These are phyloP conservation scores for Syngnathus rostellatus DNA, from an alignment of 2,797 vertebrate species.

Conservation along the genomic window DNA sequence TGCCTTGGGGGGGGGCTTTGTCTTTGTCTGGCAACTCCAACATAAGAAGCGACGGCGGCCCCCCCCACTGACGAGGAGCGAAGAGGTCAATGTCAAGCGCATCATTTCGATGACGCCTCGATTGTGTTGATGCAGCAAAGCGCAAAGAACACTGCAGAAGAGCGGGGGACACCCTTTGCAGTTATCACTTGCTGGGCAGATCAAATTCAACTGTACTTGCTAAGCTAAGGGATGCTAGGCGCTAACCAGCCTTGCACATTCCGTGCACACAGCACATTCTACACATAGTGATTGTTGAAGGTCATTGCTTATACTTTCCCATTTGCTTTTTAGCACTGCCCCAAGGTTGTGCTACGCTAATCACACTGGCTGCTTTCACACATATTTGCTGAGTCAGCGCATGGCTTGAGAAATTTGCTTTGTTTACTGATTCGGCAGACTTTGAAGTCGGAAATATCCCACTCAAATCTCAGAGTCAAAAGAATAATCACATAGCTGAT, in stretches of 20 bases:
- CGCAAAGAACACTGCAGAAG: slow-evolving; percentile 4
- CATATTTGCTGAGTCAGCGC: not conserved
- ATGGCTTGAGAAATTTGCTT: not conserved
- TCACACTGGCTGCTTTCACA: not conserved
- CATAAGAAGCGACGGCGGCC: not conserved
- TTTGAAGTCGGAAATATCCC: not conserved
- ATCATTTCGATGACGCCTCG: not conserved
- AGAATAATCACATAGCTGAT: too few species aligned
- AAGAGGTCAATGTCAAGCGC: slow-evolving; percentile 7
- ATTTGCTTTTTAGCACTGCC: too few species aligned
- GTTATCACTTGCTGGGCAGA: slow-evolving; percentile 1
- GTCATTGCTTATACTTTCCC: not conserved
- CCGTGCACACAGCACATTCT: not conserved
- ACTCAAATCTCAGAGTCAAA: too few species aligned
- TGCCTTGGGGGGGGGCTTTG: not conserved
- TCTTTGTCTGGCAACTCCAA: not conserved
- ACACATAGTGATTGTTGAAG: not conserved
- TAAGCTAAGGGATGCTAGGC: not conserved
- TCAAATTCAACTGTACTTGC: not conserved
- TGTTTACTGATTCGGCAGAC: not conserved
- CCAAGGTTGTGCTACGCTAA: not conserved
- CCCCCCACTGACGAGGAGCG: not conserved
- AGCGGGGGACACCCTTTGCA: not conserved
- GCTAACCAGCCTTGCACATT: not conserved
- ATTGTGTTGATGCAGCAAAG: slow-evolving; percentile 5